Conservation (phyloP, 1,140 invertebrate genomes). For the Pinna nobilis region DNA sequence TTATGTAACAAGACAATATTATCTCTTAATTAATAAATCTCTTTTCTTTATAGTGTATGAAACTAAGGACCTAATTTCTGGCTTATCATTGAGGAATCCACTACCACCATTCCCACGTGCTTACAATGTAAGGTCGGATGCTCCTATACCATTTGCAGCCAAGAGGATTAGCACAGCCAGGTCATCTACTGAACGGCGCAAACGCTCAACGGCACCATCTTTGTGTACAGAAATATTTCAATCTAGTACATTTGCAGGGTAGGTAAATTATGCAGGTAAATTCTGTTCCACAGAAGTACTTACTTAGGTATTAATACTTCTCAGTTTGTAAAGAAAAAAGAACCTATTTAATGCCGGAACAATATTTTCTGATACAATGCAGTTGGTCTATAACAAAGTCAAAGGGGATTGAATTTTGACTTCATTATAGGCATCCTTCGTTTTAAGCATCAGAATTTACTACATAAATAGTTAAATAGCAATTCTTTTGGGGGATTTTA, state of each 20-base stretch:
- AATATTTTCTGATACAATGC: too few relatives aligned
- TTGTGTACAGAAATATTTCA: slow-evolving; percentile 43
- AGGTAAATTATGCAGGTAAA: slow-evolving; percentile 37
- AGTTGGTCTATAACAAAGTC: too few relatives aligned
- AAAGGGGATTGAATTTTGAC: too few relatives aligned
- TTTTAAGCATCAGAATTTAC: too few relatives aligned
- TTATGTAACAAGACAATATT: too few relatives aligned
- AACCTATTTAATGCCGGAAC: too few relatives aligned
- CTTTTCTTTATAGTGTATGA: background rate
- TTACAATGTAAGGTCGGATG: slow-evolving; percentile 36
- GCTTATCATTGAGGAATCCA: slow-evolving; percentile 23
- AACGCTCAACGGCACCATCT: slow-evolving; percentile 8
- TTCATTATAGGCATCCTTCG: too few relatives aligned
- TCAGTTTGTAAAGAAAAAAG: too few relatives aligned
- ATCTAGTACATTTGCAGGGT: slow-evolving; percentile 34
- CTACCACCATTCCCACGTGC: slow-evolving; percentile 34
- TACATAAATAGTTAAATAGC: too few relatives aligned
- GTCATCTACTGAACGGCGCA: slow-evolving; percentile 5
- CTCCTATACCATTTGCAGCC: slow-evolving; percentile 39
- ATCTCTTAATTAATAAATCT: too few relatives aligned
- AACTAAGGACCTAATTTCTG: background rate
- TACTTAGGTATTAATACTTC: too few relatives aligned
- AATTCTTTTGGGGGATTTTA: too few relatives aligned
- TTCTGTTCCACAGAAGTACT: background rate
- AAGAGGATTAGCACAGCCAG: background rate